Evolutionary conservation across 2,888 invertebrate genomes (phyloP).

Genomic region (Ectemnius cavifrons): DNA sequence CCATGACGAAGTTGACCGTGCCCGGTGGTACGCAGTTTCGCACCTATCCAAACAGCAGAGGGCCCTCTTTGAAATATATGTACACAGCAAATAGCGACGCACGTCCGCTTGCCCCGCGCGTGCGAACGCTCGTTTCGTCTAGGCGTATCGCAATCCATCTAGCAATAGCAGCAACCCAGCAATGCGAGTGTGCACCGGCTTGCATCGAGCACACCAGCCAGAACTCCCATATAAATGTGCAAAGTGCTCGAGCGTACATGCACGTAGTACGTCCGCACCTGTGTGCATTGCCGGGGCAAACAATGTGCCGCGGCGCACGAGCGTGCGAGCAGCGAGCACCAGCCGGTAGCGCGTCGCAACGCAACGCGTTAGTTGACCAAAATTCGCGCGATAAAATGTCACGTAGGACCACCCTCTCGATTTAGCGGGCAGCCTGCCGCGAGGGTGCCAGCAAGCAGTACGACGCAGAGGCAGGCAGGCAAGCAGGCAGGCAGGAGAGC

Average conservation of each 20-base stretch:
- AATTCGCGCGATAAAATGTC: constrained; percentile 68
- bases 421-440: background rate
- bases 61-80: constrained; percentile 31
- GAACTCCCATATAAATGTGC: constrained; percentile 29
- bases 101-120: background rate
- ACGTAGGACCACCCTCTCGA: constrained; percentile 26
- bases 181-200: background rate
- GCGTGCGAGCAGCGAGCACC: too few relatives aligned
- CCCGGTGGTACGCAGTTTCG: constrained; percentile 22
- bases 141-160: background rate
- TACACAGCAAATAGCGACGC: constrained; percentile 13
- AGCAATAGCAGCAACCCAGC: background rate
- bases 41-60: constrained; percentile 42
- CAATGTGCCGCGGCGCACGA: constrained; percentile 34
- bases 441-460: background rate
- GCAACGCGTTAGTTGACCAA: constrained; percentile 62
- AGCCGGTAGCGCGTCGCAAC: constrained; percentile 26
- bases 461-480: background rate
- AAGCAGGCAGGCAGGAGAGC: constrained; percentile 32
- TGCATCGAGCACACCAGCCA: background rate
- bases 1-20: constrained; percentile 29
- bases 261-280: constrained; percentile 22
- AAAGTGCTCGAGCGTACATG: constrained; percentile 34
- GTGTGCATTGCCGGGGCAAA: constrained; percentile 34
- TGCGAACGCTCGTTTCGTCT: too few relatives aligned